phyloP scores from a whole-genome alignment of 1,140 invertebrate species.

The Aphidius gifuensis region DNA sequence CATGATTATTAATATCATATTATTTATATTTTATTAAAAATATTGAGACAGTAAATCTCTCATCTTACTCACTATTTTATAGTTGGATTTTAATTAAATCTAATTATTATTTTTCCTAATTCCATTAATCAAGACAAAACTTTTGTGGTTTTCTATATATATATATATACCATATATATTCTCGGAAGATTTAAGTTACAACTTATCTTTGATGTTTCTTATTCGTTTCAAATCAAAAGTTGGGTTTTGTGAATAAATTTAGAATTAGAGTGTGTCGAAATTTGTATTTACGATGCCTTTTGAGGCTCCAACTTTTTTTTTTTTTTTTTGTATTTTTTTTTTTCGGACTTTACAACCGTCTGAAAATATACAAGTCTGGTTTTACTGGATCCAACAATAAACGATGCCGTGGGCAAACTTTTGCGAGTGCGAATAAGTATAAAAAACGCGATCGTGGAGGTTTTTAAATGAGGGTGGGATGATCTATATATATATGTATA shows the following conservation, averaged over 20 bases:
- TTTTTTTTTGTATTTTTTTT: conserved; percentile 6
- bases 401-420: conserved; percentile 30
- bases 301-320: background rate
- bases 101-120: background rate
- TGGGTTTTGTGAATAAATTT: background rate
- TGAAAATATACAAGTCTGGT: conserved; percentile 32
- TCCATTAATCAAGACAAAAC: background rate
- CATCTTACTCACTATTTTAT: too few relatives aligned
- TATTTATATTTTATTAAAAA: too few relatives aligned
- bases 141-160: background rate
- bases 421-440: background rate
- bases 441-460: conserved; percentile 4
- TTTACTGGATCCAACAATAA: conserved; percentile 48
- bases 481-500: background rate
- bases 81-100: background rate
- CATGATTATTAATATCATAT: too few relatives aligned
- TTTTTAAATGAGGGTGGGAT: background rate
- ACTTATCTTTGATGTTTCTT: background rate
- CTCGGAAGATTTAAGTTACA: background rate
- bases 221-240: background rate
- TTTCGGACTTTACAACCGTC: conserved; percentile 33
- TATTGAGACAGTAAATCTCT: too few relatives aligned
- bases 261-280: background rate
- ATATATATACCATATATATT: background rate
- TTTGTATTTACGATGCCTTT: background rate